Percentiles rank a stretch among this genome's conserved stretches.
Conservation (phyloP, 2,888 invertebrate genomes). For the Drosophila niveifrons region DNA sequence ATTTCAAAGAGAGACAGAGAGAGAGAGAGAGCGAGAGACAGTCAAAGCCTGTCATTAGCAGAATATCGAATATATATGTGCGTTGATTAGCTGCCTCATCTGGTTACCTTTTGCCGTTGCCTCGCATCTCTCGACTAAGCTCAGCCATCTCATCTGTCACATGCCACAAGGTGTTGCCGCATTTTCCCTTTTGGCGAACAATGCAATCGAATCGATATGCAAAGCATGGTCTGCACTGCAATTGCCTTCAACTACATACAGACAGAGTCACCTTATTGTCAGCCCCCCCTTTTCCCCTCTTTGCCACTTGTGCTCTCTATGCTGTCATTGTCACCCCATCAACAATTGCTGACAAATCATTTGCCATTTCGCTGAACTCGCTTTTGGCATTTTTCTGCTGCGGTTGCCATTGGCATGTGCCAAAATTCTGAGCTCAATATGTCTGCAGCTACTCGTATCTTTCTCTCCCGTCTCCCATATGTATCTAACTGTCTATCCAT, state of each 20-base stretch:
- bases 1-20: not conserved
- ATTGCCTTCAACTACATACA: constrained; percentile 43
- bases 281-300: not conserved
- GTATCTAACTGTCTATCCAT: constrained; percentile 22
- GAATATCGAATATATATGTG: constrained; percentile 35
- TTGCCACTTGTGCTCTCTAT: not conserved
- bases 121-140: not conserved
- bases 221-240: constrained; percentile 50
- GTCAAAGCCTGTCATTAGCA: constrained; percentile 45
- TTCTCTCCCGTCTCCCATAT: constrained; percentile 23
- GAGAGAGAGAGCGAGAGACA: not conserved
- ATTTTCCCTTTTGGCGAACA: constrained; percentile 21
- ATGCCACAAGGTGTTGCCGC: constrained; percentile 32
- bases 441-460: constrained; percentile 52
- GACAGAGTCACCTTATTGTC: constrained; percentile 2
- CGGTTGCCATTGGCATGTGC: constrained; percentile 79
- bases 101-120: too few species aligned
- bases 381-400: constrained; percentile 72
- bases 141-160: constrained; percentile 2
- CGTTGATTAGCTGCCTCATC: constrained; percentile 46
- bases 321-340: constrained; percentile 54
- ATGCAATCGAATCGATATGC: constrained; percentile 58
- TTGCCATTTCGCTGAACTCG: constrained; percentile 72
- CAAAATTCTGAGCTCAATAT: constrained; percentile 68
- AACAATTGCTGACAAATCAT: constrained; percentile 79